phyloP scores from a whole-genome alignment of 2,797 vertebrate genomes.

The Xerus rutilus region DNA sequence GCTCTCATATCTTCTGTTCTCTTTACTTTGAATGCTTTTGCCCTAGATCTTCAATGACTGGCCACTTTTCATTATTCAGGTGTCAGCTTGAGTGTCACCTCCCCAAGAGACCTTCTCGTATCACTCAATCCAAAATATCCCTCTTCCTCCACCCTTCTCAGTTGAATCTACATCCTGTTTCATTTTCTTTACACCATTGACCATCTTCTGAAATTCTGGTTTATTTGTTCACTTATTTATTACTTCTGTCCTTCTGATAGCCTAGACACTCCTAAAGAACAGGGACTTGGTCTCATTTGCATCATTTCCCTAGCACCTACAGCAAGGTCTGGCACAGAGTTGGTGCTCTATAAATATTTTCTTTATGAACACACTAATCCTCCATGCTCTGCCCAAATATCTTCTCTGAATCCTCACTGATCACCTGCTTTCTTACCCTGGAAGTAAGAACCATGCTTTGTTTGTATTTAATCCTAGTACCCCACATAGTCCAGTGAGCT shows the following conservation, averaged over 20 bases:
- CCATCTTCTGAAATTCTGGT: constrained; percentile 7
- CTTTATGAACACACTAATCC: not conserved
- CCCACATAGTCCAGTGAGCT: not conserved
- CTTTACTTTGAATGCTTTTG: constrained; percentile 26
- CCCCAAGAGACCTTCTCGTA: constrained; percentile 17
- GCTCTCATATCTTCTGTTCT: constrained; percentile 31
- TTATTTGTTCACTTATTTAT: not conserved
- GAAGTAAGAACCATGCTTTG: not conserved
- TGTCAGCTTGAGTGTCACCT: constrained; percentile 32
- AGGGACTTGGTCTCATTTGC: not conserved
- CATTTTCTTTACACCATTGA: constrained; percentile 42
- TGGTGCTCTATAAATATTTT: not conserved
- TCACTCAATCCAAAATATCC: not conserved
- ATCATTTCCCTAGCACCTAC: not conserved
- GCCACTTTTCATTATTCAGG: constrained; percentile 27
- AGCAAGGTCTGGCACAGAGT: not conserved
- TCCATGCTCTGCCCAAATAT: not conserved
- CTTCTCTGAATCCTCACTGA: not conserved
- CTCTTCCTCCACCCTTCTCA: not conserved
- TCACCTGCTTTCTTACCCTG: not conserved
- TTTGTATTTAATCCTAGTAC: not conserved
- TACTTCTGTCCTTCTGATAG: not conserved
- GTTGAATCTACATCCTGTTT: not conserved
- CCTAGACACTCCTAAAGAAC: not conserved
- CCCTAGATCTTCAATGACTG: constrained; percentile 58